Percentiles rank a stretch among this genome's conserved stretches.
phyloP scores from a whole-genome alignment of 2,797 vertebrate genomes.

The Pantherophis alleghaniensis region DNA sequence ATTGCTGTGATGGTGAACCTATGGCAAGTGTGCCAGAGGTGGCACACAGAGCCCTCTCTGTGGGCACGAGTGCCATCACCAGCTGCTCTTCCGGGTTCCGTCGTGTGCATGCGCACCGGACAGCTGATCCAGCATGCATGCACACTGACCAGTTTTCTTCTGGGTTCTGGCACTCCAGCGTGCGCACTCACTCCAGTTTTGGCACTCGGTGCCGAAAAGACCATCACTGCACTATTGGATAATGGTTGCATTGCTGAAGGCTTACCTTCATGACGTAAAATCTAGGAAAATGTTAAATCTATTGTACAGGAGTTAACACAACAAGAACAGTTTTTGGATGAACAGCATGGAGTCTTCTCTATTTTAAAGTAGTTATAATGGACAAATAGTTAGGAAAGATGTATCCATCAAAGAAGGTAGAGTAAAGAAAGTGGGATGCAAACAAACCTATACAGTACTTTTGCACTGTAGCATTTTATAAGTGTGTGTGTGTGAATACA shows the following conservation, averaged over 20 bases:
- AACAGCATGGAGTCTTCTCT: background rate
- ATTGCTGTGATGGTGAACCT: too few species aligned
- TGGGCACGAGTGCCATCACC: too few species aligned
- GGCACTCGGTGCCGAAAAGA: too few species aligned
- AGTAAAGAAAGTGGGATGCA: background rate
- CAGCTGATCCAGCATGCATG: too few species aligned
- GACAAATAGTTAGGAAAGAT: background rate
- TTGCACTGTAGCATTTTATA: background rate
- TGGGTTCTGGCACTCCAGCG: too few species aligned
- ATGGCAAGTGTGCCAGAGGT: too few species aligned
- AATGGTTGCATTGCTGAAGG: background rate
- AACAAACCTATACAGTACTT: background rate
- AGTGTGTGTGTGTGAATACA: background rate
- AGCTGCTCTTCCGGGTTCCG: too few species aligned
- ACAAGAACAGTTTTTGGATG: background rate
- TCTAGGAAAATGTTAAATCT: background rate
- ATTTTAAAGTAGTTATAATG: background rate
- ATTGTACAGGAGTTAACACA: background rate
- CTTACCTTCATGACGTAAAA: background rate
- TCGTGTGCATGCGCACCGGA: too few species aligned
- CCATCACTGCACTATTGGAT: too few species aligned
- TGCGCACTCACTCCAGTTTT: too few species aligned
- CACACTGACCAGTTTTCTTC: too few species aligned
- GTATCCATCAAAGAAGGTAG: background rate
- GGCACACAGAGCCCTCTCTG: too few species aligned